Conservation (phyloP, 2,888 invertebrate genomes). For the Dexiosoma caninum region DNA sequence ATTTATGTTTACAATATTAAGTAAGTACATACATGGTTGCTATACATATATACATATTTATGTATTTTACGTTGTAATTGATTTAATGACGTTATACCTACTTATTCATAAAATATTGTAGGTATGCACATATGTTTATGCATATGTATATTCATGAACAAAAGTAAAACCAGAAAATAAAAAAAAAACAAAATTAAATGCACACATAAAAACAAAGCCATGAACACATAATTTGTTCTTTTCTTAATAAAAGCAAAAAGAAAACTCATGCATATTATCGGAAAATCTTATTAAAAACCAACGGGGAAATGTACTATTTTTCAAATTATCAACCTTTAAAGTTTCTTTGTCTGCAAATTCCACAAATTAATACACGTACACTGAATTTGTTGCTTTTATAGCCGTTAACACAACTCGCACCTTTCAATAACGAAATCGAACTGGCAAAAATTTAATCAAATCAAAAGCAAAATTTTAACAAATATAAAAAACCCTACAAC, state of each 20-base stretch:
- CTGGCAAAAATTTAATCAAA: slow-evolving; percentile 44
- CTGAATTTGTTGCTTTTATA: slow-evolving; percentile 3
- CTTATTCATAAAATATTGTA: no score
- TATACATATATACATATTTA: no score
- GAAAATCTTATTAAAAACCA: neutral
- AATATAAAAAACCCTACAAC: slow-evolving; percentile 29
- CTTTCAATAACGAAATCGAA: slow-evolving; percentile 57
- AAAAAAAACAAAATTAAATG: neutral
- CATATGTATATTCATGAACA: neutral
- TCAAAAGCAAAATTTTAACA: slow-evolving; percentile 42
- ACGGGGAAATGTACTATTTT: neutral
- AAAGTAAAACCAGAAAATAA: neutral
- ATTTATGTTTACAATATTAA: no score
- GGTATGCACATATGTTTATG: neutral
- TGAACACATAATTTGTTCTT: neutral
- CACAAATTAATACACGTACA: slow-evolving; percentile 29
- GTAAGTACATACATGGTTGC: no score
- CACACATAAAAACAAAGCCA: neutral
- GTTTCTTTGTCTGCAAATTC: slow-evolving; percentile 58
- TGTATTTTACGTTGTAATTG: no score
- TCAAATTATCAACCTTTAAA: slow-evolving; percentile 30
- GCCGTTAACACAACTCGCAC: slow-evolving; percentile 41
- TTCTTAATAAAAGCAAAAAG: neutral
- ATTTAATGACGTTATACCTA: no score
- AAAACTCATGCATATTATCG: neutral